Evolutionary conservation across 64 coral and sea anemone genomes (phyloP).

Genomic region (Acropora yongei): DNA sequence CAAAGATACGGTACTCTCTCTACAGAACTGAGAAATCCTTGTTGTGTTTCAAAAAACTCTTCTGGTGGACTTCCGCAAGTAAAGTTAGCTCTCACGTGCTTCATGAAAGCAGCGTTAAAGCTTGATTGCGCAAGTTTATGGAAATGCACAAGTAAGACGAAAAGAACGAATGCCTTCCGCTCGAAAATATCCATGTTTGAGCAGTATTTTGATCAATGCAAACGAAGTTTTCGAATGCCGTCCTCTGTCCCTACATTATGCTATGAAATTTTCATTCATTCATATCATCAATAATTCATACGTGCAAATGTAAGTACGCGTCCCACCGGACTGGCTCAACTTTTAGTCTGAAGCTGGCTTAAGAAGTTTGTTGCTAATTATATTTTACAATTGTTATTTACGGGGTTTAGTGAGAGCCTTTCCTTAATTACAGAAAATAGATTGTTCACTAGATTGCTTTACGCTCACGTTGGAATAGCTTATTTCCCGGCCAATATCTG

Average conservation of each 20-base stretch:
- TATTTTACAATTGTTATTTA: too few species aligned
- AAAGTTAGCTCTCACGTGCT: conserved; percentile 58
- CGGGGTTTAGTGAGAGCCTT: too few species aligned
- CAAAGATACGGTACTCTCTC: conserved; percentile 31
- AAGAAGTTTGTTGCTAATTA: neutral
- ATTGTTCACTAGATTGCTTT: too few species aligned
- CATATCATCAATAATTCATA: conserved; percentile 19
- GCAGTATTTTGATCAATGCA: neutral
- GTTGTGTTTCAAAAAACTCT: conserved; percentile 80
- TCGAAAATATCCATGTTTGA: neutral
- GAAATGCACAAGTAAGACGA: neutral
- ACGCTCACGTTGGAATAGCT: too few species aligned
- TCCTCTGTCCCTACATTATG: conserved; percentile 29
- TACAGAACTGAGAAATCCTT: conserved; percentile 36
- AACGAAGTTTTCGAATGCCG: neutral
- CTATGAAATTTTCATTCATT: conserved; percentile 3
- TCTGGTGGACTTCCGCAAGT: conserved; percentile 88
- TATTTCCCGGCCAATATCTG: too few species aligned
- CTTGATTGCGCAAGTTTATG: conserved; percentile 5
- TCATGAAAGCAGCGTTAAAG: conserved; percentile 63
- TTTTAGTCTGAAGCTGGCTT: conserved; percentile 4
- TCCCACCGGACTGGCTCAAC: neutral
- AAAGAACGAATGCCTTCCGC: neutral
- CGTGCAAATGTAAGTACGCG: conserved; percentile 2
- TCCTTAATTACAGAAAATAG: too few species aligned